phyloP scores from a whole-genome alignment of 2,888 invertebrate genomes.

The Drosophila setosimentum region DNA sequence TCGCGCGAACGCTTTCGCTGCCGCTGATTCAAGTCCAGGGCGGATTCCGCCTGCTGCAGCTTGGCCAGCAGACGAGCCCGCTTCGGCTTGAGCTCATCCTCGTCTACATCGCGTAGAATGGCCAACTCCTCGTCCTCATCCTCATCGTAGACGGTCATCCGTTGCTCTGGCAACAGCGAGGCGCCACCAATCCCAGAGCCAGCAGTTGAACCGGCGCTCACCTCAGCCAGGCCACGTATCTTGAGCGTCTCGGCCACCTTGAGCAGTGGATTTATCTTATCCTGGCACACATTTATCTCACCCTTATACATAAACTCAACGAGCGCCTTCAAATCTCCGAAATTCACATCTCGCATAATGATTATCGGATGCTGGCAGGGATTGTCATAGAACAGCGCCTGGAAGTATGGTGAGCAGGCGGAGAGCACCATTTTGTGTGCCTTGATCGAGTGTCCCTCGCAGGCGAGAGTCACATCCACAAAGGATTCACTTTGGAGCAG shows the following conservation, averaged over 20 bases:
- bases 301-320: constrained; percentile 98
- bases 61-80: constrained; percentile 70
- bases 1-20: constrained; percentile 86
- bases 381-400: constrained; percentile 95
- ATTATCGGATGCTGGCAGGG: constrained; percentile 97
- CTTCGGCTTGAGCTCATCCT: constrained; percentile 85
- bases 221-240: constrained; percentile 94
- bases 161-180: constrained; percentile 84
- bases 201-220: constrained; percentile 86
- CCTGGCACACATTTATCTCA: constrained; percentile 96
- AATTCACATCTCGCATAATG: constrained; percentile 95
- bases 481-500: constrained; percentile 95
- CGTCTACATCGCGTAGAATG: constrained; percentile 86
- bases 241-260: constrained; percentile 95
- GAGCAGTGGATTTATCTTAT: constrained; percentile 93
- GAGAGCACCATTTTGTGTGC: constrained; percentile 97
- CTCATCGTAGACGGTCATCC: constrained; percentile 81
- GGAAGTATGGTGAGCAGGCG: constrained; percentile 97
- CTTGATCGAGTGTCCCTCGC: constrained; percentile 95
- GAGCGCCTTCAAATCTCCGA: constrained; percentile 94
- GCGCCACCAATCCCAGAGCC: constrained; percentile 68
- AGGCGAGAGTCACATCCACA: constrained; percentile 96
- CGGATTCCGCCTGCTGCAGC: constrained; percentile 53
- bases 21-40: constrained; percentile 69
- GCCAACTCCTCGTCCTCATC: constrained; percentile 85